Evolutionary conservation across 2,797 vertebrate species (phyloP), one percentile per base, ranked within the genome.

Genomic region (Coregonus sp.): DNA sequence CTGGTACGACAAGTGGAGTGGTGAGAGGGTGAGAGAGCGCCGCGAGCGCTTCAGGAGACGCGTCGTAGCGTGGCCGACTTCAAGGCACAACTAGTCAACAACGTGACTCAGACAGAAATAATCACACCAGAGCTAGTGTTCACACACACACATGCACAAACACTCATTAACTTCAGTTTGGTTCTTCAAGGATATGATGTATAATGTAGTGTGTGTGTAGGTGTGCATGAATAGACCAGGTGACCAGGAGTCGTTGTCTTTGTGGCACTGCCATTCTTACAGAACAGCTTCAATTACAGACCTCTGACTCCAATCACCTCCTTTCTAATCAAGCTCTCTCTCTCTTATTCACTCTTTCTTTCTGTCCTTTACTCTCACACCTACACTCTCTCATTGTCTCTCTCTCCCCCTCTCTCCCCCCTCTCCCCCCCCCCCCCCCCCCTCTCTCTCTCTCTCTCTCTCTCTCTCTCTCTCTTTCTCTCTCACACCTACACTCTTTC

Each of bases 121-220:
- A 85, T 81, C 79, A 77, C 73, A 78, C 78, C 81, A 67, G 80
- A 80, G 79, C 75, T 79, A 75, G 16, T 16, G 12, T 16, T 16
- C 52, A 85, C 35, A 35, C 35, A 88, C 35, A 35, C 35, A 4
- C 35, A 35, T 35, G 35, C 35, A 35, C 35, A 35, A 35, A 35
- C 35, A 35, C 35, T 35, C 35, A 35, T 88, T 81, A 89, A 89
- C 81, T 79, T 70, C 78, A 84, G 81, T 81, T 86, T 81, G 76
- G 70, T 82, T 82, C 84, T 90, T 90, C 86, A 88, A 88, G 85
- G 87, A 87, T 87, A 80, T 88, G 80, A 89, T 91, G 35, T 35
- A 35, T 35, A 35, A 35, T 35, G 35, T 35, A 35, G 35, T 35
- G 35, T 35, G 35, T 35, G 40, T 47, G 2, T 9, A 2, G 11